phyloP scores from a whole-genome alignment of 2,113 vertebrate genomes.

The Steatornis caripensis region DNA sequence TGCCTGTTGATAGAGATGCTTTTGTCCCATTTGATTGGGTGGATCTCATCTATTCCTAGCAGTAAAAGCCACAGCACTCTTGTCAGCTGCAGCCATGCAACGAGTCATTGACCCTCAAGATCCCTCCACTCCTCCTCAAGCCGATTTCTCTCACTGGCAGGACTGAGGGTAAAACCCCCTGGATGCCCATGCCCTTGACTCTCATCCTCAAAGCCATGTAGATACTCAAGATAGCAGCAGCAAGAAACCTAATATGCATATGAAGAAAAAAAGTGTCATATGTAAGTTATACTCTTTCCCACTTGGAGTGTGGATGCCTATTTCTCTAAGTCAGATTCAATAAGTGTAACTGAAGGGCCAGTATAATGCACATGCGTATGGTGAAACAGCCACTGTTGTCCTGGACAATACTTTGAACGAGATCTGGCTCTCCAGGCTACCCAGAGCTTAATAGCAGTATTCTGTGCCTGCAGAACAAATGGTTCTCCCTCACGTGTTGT shows the following conservation, averaged over 20 bases:
- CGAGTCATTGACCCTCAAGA: neutral
- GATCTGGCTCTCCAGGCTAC: neutral
- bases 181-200: neutral
- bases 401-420: neutral
- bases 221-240: neutral
- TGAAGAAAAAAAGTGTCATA: neutral
- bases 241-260: neutral
- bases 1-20: neutral
- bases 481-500: neutral
- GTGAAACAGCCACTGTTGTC: neutral
- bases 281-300: neutral
- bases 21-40: neutral
- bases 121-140: neutral
- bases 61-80: neutral
- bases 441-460: neutral
- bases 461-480: neutral
- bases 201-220: neutral
- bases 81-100: neutral
- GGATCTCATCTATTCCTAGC: neutral
- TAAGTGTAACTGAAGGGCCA: neutral
- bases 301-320: neutral
- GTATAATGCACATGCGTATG: neutral
- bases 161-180: neutral
- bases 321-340: neutral
- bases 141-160: neutral